Evolutionary conservation across 2,888 invertebrate species (phyloP).

Genomic region (Poecilobothrus nobilitatus): DNA sequence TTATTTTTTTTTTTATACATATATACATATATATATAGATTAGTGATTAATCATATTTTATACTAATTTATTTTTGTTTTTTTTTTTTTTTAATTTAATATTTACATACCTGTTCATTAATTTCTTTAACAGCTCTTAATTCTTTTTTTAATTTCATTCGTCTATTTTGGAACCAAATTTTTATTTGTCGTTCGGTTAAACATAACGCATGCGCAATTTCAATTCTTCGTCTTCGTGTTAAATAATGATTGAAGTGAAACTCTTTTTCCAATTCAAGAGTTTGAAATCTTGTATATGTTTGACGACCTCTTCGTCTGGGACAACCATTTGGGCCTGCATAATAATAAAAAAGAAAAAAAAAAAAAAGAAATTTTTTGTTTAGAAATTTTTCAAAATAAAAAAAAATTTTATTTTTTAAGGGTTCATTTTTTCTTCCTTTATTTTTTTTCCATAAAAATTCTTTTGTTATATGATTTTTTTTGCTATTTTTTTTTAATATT

Average conservation of each 20-base stretch:
- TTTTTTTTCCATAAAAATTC: neutral
- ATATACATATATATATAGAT: too few species aligned
- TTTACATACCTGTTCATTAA: constrained; percentile 66
- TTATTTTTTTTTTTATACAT: too few species aligned
- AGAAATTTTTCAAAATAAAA: constrained; percentile 9
- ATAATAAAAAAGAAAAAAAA: constrained; percentile 38
- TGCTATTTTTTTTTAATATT: neutral
- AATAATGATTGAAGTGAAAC: constrained; percentile 96
- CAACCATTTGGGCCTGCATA: constrained; percentile 93
- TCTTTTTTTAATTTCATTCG: constrained; percentile 97
- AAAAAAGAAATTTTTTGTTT: constrained; percentile 21
- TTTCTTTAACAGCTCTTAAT: constrained; percentile 86
- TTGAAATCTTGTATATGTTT: constrained; percentile 97
- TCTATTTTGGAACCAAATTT: constrained; percentile 95
- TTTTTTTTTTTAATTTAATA: too few species aligned
- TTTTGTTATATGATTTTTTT: neutral
- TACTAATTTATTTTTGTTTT: neutral
- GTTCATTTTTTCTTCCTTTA: too few species aligned
- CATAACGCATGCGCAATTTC: constrained; percentile 95
- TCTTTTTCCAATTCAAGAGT: constrained; percentile 97
- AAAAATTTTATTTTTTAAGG: constrained; percentile 1
- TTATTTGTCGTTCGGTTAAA: constrained; percentile 92
- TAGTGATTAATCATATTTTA: neutral
- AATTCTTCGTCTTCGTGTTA: constrained; percentile 90
- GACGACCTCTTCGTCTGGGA: constrained; percentile 86